phyloP scores from a whole-genome alignment of 2,888 invertebrate species.

The Archips xylosteana region DNA sequence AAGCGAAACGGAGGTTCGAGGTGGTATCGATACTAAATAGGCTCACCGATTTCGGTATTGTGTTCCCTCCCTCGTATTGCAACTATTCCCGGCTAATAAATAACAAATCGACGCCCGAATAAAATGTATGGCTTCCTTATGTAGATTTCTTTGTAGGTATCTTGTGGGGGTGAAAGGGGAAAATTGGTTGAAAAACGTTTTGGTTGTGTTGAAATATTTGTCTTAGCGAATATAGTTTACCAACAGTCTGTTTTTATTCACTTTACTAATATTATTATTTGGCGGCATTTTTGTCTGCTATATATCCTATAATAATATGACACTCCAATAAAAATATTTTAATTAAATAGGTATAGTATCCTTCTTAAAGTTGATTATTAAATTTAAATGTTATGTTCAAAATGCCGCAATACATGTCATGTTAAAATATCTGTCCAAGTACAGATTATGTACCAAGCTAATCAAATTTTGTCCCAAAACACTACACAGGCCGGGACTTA shows the following conservation, averaged over 20 bases:
- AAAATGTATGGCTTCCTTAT: conserved; percentile 79
- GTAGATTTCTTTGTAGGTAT: conserved; percentile 63
- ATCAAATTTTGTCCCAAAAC: conserved; percentile 63
- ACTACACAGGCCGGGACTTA: conserved; percentile 57
- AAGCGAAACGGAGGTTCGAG: conserved; percentile 71
- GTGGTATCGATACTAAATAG: conserved; percentile 80
- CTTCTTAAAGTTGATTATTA: not conserved
- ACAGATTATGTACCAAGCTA: conserved; percentile 50
- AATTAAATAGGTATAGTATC: too few species aligned
- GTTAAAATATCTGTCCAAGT: not conserved
- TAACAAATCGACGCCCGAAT: conserved; percentile 84
- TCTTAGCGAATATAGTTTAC: conserved; percentile 17
- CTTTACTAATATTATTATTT: too few species aligned
- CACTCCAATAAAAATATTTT: too few species aligned
- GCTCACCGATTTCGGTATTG: conserved; percentile 80
- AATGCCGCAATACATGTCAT: not conserved
- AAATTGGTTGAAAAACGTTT: conserved; percentile 47
- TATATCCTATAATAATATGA: too few species aligned
- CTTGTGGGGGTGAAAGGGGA: conserved; percentile 59
- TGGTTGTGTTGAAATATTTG: conserved; percentile 38
- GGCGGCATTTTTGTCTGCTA: too few species aligned
- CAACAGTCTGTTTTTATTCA: not conserved
- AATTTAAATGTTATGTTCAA: too few species aligned
- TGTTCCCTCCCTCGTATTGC: conserved; percentile 78
- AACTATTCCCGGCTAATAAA: conserved; percentile 84